phyloP scores from a whole-genome alignment of 30 jellyfish, hydroid and myxozoan genomes.

The Hydractinia echinata region DNA sequence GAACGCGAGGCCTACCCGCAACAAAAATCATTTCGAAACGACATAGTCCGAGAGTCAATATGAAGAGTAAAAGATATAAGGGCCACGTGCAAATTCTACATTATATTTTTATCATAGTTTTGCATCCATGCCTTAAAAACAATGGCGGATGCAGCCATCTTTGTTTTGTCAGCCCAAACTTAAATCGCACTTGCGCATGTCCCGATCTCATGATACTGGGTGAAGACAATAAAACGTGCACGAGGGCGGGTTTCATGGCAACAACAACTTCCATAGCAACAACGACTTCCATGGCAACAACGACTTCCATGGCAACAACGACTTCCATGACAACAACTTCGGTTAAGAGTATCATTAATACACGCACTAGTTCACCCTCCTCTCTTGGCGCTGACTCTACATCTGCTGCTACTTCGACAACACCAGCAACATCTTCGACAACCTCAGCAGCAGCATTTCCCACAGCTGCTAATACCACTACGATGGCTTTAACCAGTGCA shows the following conservation, averaged over 20 bases:
- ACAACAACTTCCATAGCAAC: background rate
- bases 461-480: background rate
- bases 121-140: slow-evolving; percentile 74
- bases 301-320: background rate
- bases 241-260: background rate
- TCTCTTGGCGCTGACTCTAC: background rate
- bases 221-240: slow-evolving; percentile 23
- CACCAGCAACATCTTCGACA: background rate
- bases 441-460: background rate
- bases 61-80: too few relatives aligned
- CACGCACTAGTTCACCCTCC: background rate
- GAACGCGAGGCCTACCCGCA: too few relatives aligned
- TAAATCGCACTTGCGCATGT: slow-evolving; percentile 65
- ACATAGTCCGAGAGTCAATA: too few relatives aligned
- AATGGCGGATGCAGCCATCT: slow-evolving; percentile 94
- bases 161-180: slow-evolving; percentile 55
- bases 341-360: background rate
- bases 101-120: slow-evolving; percentile 29
- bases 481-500: background rate
- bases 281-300: background rate
- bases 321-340: background rate
- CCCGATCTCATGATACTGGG: slow-evolving; percentile 32
- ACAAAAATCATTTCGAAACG: too few relatives aligned
- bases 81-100: too few relatives aligned
- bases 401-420: background rate